Conservation (phyloP, 2,113 vertebrate genomes). For the Antechinus flavipes region DNA sequence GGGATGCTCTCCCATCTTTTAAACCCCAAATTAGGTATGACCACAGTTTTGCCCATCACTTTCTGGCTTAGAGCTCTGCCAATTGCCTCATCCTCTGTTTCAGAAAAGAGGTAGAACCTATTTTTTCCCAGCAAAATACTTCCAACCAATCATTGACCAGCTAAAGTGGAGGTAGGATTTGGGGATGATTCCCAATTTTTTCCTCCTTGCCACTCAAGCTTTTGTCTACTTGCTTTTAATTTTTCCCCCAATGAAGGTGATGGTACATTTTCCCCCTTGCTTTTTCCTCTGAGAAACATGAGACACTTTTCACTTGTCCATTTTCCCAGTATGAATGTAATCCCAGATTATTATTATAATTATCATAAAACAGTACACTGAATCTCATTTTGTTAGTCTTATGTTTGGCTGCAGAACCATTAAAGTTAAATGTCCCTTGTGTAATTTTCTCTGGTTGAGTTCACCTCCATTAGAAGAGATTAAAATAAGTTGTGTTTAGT, state of each 20-base stretch:
- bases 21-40: constrained; percentile 52
- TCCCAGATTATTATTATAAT: constrained; percentile 30
- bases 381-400: constrained; percentile 49
- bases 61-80: constrained; percentile 62
- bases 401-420: constrained; percentile 31
- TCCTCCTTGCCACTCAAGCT: constrained; percentile 1
- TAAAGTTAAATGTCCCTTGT: constrained; percentile 50
- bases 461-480: constrained; percentile 43
- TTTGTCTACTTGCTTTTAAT: constrained; percentile 23
- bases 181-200: constrained; percentile 31
- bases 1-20: constrained; percentile 63
- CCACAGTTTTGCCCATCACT: constrained; percentile 59
- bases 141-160: constrained; percentile 58
- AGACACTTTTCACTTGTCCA: constrained; percentile 17
- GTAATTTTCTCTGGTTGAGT: constrained; percentile 45
- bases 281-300: constrained; percentile 42
- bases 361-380: constrained; percentile 42
- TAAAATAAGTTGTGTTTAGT: constrained; percentile 15
- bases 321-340: constrained; percentile 49
- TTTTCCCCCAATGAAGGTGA: background rate
- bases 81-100: constrained; percentile 68
- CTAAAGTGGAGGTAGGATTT: constrained; percentile 53
- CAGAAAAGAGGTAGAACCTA: constrained; percentile 66
- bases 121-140: constrained; percentile 51
- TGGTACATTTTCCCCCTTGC: constrained; percentile 25